A percentile compares a stretch with the other conserved stretches of the same genome.
These are phyloP conservation scores for Lepidurus couesii DNA, from an alignment of 1,140 invertebrate genomes.

Conservation along the genomic window DNA sequence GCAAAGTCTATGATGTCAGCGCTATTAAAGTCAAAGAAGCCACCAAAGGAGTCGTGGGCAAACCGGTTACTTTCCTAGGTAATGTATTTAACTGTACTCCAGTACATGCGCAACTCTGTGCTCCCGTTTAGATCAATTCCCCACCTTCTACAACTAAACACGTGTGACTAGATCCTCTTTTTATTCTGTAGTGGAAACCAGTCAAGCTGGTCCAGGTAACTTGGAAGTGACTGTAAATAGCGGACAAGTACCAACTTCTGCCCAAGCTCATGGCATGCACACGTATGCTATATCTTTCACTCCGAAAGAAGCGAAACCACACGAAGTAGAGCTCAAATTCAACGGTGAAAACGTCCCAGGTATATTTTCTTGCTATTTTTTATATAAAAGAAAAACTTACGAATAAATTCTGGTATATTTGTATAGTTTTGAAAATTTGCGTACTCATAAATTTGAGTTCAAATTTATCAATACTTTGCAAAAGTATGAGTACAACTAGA, in stretches of 20 bases:
- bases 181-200: constrained; percentile 76
- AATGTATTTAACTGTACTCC: constrained; percentile 40
- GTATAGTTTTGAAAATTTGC: neutral
- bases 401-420: neutral
- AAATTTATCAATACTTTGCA: neutral
- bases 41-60: constrained; percentile 79
- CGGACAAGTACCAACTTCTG: constrained; percentile 88
- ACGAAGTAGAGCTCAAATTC: constrained; percentile 89
- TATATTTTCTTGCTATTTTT: constrained; percentile 38
- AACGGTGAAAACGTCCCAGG: constrained; percentile 94
- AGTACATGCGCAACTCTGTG: neutral
- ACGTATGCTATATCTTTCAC: constrained; percentile 96
- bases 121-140: neutral
- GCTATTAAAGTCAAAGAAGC: constrained; percentile 92
- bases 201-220: constrained; percentile 91
- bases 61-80: constrained; percentile 92
- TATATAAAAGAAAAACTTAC: neutral
- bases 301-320: constrained; percentile 77
- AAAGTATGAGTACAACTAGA: neutral
- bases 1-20: constrained; percentile 90
- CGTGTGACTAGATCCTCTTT: neutral
- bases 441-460: neutral
- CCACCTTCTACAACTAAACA: too few relatives aligned
- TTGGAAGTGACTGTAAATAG: constrained; percentile 95
- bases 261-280: constrained; percentile 88